Conservation (phyloP, 2,797 vertebrate genomes). For the Gambusia yucatana region DNA sequence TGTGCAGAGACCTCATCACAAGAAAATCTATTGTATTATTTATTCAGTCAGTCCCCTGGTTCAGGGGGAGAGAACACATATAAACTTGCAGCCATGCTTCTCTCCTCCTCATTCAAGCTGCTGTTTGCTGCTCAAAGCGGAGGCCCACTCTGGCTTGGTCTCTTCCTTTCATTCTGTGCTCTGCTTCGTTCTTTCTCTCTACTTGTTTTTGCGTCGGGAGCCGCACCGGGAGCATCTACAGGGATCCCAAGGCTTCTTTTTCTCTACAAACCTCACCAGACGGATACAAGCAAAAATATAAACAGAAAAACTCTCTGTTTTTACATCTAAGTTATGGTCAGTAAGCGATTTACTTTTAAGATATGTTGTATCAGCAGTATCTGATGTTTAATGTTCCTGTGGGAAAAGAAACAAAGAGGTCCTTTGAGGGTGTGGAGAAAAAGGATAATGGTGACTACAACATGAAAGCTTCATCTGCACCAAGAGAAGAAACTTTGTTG, state of each 20-base stretch:
- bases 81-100: conserved; percentile 77
- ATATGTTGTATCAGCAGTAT: neutral
- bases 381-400: neutral
- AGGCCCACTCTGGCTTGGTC: conserved; percentile 37
- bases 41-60: conserved; percentile 84
- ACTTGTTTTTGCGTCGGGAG: conserved; percentile 24
- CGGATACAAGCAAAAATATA: conserved; percentile 47
- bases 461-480: neutral
- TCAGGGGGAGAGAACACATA: conserved; percentile 83
- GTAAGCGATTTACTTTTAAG: neutral
- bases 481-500: conserved; percentile 39
- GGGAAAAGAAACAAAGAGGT: neutral
- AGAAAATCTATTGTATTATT: conserved; percentile 88
- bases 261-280: conserved; percentile 25
- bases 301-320: neutral
- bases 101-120: conserved; percentile 69
- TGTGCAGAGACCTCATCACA: conserved; percentile 83
- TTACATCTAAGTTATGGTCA: neutral
- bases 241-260: conserved; percentile 38
- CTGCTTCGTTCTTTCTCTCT: conserved; percentile 37
- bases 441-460: conserved; percentile 8
- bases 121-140: conserved; percentile 68
- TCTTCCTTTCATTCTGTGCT: conserved; percentile 37
- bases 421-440: conserved; percentile 1
- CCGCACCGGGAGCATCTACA: conserved; percentile 35